These are phyloP conservation scores for Cromileptes altivelis DNA, from an alignment of 2,113 vertebrate species.

Conservation along the genomic window DNA sequence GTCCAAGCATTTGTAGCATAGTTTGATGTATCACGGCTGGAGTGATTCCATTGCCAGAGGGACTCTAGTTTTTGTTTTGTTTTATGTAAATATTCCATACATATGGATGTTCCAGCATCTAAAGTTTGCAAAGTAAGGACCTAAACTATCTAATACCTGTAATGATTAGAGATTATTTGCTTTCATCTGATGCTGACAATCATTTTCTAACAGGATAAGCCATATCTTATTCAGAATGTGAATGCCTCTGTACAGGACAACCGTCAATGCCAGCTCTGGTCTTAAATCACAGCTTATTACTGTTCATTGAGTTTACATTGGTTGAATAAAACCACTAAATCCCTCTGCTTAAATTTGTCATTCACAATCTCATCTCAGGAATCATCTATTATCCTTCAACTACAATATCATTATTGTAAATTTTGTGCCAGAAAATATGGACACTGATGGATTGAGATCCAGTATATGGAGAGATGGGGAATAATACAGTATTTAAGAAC, in stretches of 20 bases:
- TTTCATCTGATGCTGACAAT: not conserved
- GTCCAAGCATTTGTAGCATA: too few species aligned
- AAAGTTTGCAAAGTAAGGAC: not conserved
- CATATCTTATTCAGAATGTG: not conserved
- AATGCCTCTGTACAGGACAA: not conserved
- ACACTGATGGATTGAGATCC: constrained; percentile 1
- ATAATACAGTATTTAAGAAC: not conserved
- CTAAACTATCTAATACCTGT: not conserved
- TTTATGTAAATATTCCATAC: not conserved
- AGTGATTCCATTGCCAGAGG: too few species aligned
- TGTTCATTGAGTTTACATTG: not conserved
- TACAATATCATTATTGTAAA: not conserved
- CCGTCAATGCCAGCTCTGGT: not conserved
- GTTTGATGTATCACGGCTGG: too few species aligned
- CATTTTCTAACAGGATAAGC: not conserved
- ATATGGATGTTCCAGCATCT: not conserved
- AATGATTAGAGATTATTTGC: not conserved
- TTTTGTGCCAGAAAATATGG: not conserved
- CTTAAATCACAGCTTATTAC: not conserved
- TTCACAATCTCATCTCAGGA: not conserved
- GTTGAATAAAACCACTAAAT: not conserved
- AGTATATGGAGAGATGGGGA: not conserved
- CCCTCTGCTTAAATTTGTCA: not conserved
- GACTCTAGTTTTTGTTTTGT: too few species aligned
- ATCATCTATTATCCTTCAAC: not conserved